Evolutionary conservation across 2,888 invertebrate genomes (phyloP), one percentile per base, ranked within the genome.

Genomic region (Ichneumoninae sp.): DNA sequence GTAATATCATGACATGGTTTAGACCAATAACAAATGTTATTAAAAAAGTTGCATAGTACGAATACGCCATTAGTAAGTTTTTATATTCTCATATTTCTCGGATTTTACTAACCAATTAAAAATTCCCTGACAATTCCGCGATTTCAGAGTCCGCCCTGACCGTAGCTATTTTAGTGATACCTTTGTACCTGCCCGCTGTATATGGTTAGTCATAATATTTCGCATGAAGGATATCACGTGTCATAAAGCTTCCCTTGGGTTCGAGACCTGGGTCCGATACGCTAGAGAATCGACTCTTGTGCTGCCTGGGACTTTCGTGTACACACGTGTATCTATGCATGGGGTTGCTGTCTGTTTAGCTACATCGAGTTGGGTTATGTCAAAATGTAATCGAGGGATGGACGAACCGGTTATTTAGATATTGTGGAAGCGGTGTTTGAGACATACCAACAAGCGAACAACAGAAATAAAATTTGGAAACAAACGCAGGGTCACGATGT

Each of bases 161-260:
- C 33, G n/a, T 30, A 33, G 33, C 26, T 33, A 33, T 16, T 16
- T 7, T 6, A 7, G 52, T 65, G 62, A 84, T 84, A 82, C 52
- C 82, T 75, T 68, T 82, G 78, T 82, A 26, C 78, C 66, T 47
- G 62, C 69, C 19, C 57, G 70, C 81, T 52, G 54, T 68, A 68
- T 68, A 68, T 60, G 83, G 69, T 70, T 50, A 72, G 74, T 87
- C 86, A 88, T 90, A 89, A 90, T 90, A 91, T 91, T 91, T 92
- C 87, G 89, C 87, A 90, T 91, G 89, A 92, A 90, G 91, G 89
- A 91, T 92, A 93, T 92, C 91, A 88, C 88, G 89, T 92, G 89
- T 90, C 92, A 91, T 91, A 92, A 92, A 92, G 91, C 90, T 71
- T 77, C 47, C 77, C 80, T 57, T 77, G 70, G 68, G 80, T 76